Evolutionary conservation across 2,797 vertebrate genomes (phyloP).

Genomic region (Bovichtus diacanthus): DNA sequence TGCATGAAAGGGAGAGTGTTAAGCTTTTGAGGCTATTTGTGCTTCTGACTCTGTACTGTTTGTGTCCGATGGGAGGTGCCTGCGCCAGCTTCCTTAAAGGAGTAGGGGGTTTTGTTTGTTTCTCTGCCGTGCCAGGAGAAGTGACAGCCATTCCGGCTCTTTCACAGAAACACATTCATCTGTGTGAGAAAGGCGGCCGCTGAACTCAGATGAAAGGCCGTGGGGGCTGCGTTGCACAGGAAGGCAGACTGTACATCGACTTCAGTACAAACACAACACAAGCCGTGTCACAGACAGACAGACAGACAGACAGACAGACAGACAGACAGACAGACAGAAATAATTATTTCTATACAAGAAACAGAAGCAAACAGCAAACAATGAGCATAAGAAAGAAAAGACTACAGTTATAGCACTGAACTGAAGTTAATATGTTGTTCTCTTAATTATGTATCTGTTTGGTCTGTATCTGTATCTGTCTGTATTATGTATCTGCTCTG

Average conservation of each 20-base stretch:
- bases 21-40: conserved; percentile 81
- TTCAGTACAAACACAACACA: conserved; percentile 78
- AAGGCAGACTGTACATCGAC: conserved; percentile 83
- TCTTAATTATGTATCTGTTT: neutral
- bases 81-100: conserved; percentile 83
- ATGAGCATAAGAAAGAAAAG: neutral
- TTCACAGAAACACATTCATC: conserved; percentile 86
- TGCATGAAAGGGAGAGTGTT: conserved; percentile 80
- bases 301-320: neutral
- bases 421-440: neutral
- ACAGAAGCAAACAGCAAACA: neutral
- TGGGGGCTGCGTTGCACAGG: conserved; percentile 78
- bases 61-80: conserved; percentile 82
- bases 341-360: neutral
- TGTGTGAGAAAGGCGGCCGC: conserved; percentile 84
- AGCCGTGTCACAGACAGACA: conserved; percentile 54
- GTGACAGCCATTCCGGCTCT: conserved; percentile 86
- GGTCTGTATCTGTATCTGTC: neutral
- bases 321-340: neutral
- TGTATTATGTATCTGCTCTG: neutral
- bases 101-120: conserved; percentile 83
- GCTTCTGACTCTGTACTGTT: conserved; percentile 81
- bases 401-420: neutral
- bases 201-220: conserved; percentile 80
- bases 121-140: conserved; percentile 82